These are phyloP conservation scores for Phyllotis vaccarum DNA, from an alignment of 2,797 vertebrate genomes.

Conservation along the genomic window DNA sequence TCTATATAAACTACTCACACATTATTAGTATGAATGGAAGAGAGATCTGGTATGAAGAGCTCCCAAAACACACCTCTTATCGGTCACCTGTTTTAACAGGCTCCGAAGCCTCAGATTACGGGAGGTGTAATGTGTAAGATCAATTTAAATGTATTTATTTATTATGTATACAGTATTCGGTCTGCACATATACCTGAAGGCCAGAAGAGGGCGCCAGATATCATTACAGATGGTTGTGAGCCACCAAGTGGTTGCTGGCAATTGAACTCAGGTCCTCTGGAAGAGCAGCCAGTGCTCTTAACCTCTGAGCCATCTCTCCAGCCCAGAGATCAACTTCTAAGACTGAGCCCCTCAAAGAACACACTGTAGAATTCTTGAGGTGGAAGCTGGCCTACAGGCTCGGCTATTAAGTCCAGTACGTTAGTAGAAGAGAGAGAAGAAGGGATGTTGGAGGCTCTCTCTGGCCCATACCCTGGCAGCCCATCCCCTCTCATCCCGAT, in stretches of 20 bases:
- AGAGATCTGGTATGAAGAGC: not conserved
- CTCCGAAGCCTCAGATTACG: not conserved
- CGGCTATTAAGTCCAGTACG: not conserved
- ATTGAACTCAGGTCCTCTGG: no score
- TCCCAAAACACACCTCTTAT: not conserved
- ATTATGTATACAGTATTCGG: no score
- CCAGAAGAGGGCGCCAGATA: no score
- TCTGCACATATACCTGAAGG: no score
- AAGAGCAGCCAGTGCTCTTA: no score
- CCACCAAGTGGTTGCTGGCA: no score
- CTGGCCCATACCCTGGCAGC: not conserved
- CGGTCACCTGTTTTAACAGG: not conserved
- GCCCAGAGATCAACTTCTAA: not conserved
- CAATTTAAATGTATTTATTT: no score
- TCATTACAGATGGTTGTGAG: no score
- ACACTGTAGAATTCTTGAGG: no score
- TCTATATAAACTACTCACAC: not conserved
- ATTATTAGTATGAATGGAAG: not conserved
- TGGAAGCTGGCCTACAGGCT: not conserved
- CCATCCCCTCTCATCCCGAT: accelerated
- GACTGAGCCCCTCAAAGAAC: no score
- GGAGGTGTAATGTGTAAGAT: not conserved
- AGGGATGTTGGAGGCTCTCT: not conserved
- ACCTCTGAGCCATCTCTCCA: no score
- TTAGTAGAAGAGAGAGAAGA: not conserved